phyloP scores from a whole-genome alignment of 2,797 vertebrate genomes.

The Vireo griseus region DNA sequence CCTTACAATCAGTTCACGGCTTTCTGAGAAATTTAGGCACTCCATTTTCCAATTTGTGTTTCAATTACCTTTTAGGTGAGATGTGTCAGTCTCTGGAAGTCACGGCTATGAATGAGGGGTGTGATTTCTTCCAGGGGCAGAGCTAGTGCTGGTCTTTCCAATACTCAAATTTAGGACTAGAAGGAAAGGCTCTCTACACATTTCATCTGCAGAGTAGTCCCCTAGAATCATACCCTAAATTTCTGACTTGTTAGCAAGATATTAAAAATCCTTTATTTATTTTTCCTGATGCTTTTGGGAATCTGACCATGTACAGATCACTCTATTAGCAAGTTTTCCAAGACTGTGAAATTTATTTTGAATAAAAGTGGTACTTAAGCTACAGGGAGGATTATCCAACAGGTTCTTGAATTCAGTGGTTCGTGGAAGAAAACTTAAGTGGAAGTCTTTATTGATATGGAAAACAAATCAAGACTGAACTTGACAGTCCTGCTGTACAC shows the following conservation, averaged over 20 bases:
- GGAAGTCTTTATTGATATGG: neutral
- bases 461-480: neutral
- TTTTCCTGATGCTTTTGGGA: neutral
- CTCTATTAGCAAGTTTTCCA: neutral
- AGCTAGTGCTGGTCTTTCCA: neutral
- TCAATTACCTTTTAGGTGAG: neutral
- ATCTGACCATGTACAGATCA: fast-evolving
- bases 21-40: neutral
- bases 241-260: neutral
- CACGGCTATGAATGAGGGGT: neutral
- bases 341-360: neutral
- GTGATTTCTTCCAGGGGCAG: neutral
- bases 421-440: neutral
- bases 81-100: neutral
- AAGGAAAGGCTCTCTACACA: neutral
- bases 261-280: neutral
- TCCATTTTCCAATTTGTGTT: neutral
- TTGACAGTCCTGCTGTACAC: neutral
- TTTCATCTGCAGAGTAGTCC: neutral
- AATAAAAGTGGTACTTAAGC: neutral
- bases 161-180: neutral
- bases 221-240: neutral
- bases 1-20: neutral
- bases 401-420: neutral
- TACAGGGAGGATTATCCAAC: neutral